phyloP scores from a whole-genome alignment of 2,797 vertebrate genomes.

The Spheniscus humboldti region DNA sequence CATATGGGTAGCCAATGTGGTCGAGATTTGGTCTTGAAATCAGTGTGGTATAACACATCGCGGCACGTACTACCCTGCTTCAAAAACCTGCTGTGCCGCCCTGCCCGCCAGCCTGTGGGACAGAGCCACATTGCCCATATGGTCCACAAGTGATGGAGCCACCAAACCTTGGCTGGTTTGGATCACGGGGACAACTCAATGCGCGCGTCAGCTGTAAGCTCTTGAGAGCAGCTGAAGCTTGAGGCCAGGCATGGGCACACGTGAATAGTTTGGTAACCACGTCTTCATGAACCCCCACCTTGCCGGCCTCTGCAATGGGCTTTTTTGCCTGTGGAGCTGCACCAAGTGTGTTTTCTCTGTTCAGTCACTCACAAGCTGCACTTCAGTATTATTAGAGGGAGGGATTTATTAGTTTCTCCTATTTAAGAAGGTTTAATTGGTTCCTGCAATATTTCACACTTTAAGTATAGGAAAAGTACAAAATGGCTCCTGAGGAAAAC shows the following conservation, averaged over 20 bases:
- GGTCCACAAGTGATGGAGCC: not conserved
- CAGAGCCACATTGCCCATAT: fast-evolving
- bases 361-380: not conserved
- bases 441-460: not conserved
- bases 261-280: not conserved
- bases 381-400: not conserved
- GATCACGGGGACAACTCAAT: too few species aligned
- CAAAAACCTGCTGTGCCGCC: not conserved
- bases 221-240: not conserved
- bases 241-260: not conserved
- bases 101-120: not conserved
- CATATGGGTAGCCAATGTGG: not conserved
- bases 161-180: not conserved
- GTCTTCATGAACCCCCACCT: not conserved
- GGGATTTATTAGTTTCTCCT: not conserved
- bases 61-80: not conserved
- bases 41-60: not conserved
- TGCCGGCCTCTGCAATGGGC: not conserved
- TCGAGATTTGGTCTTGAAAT: not conserved
- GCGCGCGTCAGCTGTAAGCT: fast-evolving
- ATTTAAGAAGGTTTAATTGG: not conserved
- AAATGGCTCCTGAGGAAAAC: not conserved
- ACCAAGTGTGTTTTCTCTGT: not conserved
- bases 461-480: not conserved
- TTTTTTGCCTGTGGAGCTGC: not conserved